These are phyloP conservation scores for Chrysocyon brachyurus DNA, from an alignment of 2,797 vertebrate genomes.

Conservation along the genomic window DNA sequence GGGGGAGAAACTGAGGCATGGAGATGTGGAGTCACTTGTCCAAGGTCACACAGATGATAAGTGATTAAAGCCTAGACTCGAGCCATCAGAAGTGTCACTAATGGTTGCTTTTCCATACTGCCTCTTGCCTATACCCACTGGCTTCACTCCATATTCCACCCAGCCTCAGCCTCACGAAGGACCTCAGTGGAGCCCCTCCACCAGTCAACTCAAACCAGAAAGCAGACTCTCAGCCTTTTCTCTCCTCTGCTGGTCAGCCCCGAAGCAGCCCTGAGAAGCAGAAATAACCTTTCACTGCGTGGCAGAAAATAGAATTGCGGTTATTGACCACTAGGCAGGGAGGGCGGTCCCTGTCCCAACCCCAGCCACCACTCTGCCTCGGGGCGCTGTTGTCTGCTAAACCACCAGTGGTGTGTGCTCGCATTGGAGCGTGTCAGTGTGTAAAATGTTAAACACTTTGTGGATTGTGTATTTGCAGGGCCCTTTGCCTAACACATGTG, in stretches of 20 bases:
- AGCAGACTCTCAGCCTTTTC: background rate
- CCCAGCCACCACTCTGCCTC: background rate
- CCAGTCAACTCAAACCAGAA: background rate
- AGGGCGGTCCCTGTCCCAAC: background rate
- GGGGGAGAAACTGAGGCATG: background rate
- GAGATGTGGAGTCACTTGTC: background rate
- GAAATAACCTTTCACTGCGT: background rate
- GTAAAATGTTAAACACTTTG: background rate
- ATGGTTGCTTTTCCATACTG: accelerated
- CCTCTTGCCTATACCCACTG: background rate
- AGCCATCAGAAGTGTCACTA: accelerated
- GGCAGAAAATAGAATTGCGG: background rate
- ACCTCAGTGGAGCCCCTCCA: background rate
- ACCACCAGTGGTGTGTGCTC: accelerated
- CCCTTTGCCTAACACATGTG: conserved; percentile 97
- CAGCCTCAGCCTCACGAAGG: background rate
- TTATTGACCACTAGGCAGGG: background rate
- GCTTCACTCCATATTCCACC: background rate
- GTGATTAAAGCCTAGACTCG: background rate
- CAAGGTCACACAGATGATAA: background rate
- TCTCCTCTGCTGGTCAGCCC: background rate
- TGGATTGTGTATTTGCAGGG: conserved; percentile 90
- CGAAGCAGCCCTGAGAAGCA: background rate
- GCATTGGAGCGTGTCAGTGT: accelerated
- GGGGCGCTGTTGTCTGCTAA: background rate